A percentile compares a stretch with the other conserved stretches of the same genome.
phyloP scores from a whole-genome alignment of 2,888 invertebrate species.

The Plemyria rubiginata region DNA sequence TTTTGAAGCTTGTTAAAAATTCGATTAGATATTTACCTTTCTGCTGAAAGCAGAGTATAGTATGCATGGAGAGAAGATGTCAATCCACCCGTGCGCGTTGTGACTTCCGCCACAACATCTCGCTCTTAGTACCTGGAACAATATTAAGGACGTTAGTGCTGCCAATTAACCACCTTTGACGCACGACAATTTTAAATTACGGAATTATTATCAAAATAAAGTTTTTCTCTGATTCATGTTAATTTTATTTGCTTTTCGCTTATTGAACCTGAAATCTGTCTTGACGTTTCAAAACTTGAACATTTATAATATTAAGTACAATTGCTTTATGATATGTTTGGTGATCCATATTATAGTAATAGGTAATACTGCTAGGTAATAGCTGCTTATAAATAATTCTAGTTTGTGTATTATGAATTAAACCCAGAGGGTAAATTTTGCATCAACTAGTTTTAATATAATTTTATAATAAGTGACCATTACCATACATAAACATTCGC shows the following conservation, averaged over 20 bases:
- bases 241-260: slow-evolving; percentile 20
- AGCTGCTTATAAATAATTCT: too few species aligned
- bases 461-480: background rate
- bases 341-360: too few species aligned
- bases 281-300: slow-evolving; percentile 3
- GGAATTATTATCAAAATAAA: slow-evolving; percentile 15
- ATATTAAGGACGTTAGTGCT: slow-evolving; percentile 17
- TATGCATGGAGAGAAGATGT: slow-evolving; percentile 74
- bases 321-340: too few species aligned
- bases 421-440: too few species aligned
- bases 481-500: background rate
- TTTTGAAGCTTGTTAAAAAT: too few species aligned
- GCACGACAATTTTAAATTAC: too few species aligned
- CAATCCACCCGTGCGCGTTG: slow-evolving; percentile 60
- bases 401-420: too few species aligned
- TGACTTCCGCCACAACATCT: slow-evolving; percentile 60
- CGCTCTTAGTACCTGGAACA: slow-evolving; percentile 58
- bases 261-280: slow-evolving; percentile 19
- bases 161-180: too few species aligned
- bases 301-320: background rate
- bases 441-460: too few species aligned
- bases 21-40: slow-evolving; percentile 58
- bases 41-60: slow-evolving; percentile 78
- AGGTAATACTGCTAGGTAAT: too few species aligned
- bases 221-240: slow-evolving; percentile 16